These are phyloP conservation scores for Melanaphis sacchari DNA, from an alignment of 1,140 invertebrate species.

Conservation along the genomic window DNA sequence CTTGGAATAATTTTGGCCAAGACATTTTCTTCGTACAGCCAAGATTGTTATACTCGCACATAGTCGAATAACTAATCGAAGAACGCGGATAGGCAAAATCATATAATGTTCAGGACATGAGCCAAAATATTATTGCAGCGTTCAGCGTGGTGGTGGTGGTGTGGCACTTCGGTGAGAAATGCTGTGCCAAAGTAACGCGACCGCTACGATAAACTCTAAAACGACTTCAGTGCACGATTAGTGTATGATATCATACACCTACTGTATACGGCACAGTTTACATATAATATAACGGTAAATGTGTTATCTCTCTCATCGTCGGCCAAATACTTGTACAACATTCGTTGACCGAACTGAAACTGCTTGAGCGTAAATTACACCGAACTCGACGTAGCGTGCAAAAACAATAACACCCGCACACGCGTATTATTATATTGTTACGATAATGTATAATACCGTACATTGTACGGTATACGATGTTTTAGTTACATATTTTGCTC, in stretches of 20 bases:
- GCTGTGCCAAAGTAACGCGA: background rate
- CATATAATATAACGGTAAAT: background rate
- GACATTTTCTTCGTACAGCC: background rate
- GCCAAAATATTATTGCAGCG: background rate
- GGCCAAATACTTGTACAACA: background rate
- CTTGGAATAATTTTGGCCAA: rapidly evolving
- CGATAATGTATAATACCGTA: background rate
- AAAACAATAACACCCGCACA: background rate
- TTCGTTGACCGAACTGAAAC: background rate
- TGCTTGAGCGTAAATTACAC: background rate
- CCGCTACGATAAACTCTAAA: background rate
- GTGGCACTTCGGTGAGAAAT: background rate
- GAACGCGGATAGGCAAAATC: background rate
- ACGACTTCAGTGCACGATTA: background rate
- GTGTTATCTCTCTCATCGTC: background rate
- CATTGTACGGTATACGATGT: background rate
- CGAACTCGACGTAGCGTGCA: background rate
- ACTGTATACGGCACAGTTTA: background rate
- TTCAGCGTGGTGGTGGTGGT: no score
- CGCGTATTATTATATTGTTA: background rate
- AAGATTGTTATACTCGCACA: background rate
- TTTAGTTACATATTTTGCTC: background rate
- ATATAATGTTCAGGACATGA: background rate
- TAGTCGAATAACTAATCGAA: background rate
- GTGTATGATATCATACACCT: background rate